A percentile compares a stretch with the other conserved stretches of the same genome.
These are phyloP conservation scores for Geotrupes spiniger DNA, from an alignment of 2,888 invertebrate species.

Conservation along the genomic window DNA sequence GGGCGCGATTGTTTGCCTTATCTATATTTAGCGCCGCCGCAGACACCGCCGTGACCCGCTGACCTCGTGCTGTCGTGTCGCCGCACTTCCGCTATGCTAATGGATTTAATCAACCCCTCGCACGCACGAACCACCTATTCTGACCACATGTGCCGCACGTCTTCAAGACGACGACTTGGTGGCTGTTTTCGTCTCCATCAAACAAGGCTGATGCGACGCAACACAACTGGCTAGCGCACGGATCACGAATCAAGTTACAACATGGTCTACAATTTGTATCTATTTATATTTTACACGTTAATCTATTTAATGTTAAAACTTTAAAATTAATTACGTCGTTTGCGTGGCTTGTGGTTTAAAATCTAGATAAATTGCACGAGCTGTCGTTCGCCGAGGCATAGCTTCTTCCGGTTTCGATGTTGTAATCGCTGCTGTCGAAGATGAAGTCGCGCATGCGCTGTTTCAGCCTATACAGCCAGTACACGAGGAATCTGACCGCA, in stretches of 20 bases:
- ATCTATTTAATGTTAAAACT: too few relatives aligned
- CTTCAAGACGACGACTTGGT: too few relatives aligned
- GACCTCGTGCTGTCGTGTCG: conserved; percentile 35
- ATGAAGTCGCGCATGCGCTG: conserved; percentile 9
- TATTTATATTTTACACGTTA: too few relatives aligned
- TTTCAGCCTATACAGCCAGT: conserved; percentile 12
- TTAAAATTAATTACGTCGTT: too few relatives aligned
- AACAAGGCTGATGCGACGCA: too few relatives aligned
- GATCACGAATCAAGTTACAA: too few relatives aligned
- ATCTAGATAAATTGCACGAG: conserved; percentile 10
- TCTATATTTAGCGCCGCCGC: conserved; percentile 27
- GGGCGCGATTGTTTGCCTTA: background rate
- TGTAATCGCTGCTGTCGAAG: conserved; percentile 3
- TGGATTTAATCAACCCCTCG: conserved; percentile 32
- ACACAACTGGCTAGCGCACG: too few relatives aligned
- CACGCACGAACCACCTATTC: too few relatives aligned
- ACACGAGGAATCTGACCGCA: conserved; percentile 6
- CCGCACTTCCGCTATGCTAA: conserved; percentile 37
- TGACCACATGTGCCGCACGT: too few relatives aligned
- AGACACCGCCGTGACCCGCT: conserved; percentile 35
- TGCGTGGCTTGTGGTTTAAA: background rate
- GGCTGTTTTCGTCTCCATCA: too few relatives aligned
- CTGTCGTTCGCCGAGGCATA: conserved; percentile 9
- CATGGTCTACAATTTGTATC: too few relatives aligned
- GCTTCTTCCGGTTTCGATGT: conserved; percentile 11